Evolutionary conservation across 2,888 invertebrate genomes (phyloP), one percentile per base, ranked within the genome.

Genomic region (Seira sanloemensis): DNA sequence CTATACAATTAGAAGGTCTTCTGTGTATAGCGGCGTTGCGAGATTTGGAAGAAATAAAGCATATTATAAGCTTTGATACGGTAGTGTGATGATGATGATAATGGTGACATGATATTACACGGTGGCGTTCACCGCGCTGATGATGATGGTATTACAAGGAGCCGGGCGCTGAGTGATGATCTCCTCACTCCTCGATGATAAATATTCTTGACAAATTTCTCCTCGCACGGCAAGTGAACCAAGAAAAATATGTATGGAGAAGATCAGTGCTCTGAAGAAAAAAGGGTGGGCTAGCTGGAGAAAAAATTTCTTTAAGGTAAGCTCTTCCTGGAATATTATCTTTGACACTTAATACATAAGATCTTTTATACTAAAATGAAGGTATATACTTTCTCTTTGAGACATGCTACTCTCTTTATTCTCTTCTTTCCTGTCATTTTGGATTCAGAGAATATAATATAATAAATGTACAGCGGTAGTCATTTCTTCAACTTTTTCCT

Each of bases 201-300:
- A 84, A 84, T 84, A 84, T 84, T 84, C 84, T 84, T 84, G 84
- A 84, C 84, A 84, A 84, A 84, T 84, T 84, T 76, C n/a, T n/a
- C 66, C 58, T 80, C 72, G 62, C 84, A 75, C 67, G 72, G 37
- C 54, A 50, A 78, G 67, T n/a, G 67, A 69, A 73, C 19, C 73
- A 69, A 21, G 71, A 68, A 68, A 50, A 54, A 26, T 2, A 71
- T 37, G 12, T 12, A 37, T 37, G 12, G 12, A 12, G 12, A 37
- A 37, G 37, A 37, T 37, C 37, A 12, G 37, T 37, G 37, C 62
- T 65, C 66, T 19, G 54, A 0, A 37, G 65, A 19, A 58, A 65
- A 80, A 80, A 58, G 68, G 68, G 18, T 21, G 66, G 23, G 23
- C n/a, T 21, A 37, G 37, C 5, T 37, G 16, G 58, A 58, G 58